phyloP scores from a whole-genome alignment of 2,797 vertebrate genomes.

The Cryptoblepharus egeriae region DNA sequence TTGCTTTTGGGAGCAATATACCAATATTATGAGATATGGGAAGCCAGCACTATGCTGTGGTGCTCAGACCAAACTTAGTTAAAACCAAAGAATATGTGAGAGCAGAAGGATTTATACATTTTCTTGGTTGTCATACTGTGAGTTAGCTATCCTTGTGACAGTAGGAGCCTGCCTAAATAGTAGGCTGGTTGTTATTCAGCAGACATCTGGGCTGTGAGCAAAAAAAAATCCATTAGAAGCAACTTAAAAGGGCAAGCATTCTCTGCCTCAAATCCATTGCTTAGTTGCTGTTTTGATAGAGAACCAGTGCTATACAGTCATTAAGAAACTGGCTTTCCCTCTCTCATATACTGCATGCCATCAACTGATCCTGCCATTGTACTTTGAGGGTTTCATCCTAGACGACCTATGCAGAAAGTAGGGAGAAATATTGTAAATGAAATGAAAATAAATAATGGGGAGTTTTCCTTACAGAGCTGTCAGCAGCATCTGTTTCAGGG shows the following conservation, averaged over 20 bases:
- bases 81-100: background rate
- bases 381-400: too few relatives aligned
- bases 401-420: too few relatives aligned
- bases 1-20: background rate
- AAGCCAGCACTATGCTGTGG: background rate
- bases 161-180: background rate
- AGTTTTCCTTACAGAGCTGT: too few relatives aligned
- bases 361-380: background rate
- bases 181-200: background rate
- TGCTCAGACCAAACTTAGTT: background rate
- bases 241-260: background rate
- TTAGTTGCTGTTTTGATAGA: background rate
- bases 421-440: too few relatives aligned
- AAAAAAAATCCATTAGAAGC: background rate
- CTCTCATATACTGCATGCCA: background rate
- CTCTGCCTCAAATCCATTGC: background rate
- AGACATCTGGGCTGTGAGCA: background rate
- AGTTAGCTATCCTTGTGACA: background rate
- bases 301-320: background rate
- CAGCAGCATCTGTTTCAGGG: too few relatives aligned
- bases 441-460: too few relatives aligned
- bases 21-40: background rate
- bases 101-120: background rate
- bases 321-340: background rate
- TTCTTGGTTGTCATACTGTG: background rate